phyloP scores from a whole-genome alignment of 2,113 vertebrate genomes.

The Chascanopsetta lugubris region DNA sequence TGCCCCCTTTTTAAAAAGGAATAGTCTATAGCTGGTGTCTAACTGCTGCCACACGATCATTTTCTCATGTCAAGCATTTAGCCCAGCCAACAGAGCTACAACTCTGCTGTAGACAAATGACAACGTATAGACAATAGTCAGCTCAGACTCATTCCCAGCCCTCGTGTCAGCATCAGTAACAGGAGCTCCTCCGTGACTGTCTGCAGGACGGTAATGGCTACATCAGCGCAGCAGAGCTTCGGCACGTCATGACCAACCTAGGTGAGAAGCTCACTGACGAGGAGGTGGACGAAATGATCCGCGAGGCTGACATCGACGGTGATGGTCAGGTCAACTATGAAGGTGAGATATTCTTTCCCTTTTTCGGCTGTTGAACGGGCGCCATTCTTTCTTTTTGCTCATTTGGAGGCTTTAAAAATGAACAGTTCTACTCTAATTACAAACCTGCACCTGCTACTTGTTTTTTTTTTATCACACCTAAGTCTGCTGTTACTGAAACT shows the following conservation, averaged over 20 bases:
- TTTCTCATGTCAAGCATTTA: too few relatives aligned
- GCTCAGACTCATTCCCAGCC: not conserved
- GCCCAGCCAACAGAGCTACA: too few relatives aligned
- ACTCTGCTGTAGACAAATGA: too few relatives aligned
- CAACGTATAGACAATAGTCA: too few relatives aligned
- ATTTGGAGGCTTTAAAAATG: not conserved
- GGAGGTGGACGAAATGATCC: constrained; percentile 93
- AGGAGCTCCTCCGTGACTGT: not conserved
- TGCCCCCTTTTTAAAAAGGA: too few relatives aligned
- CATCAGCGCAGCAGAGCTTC: constrained; percentile 90
- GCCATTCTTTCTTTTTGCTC: too few relatives aligned
- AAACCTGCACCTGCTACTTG: not conserved
- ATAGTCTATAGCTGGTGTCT: not conserved
- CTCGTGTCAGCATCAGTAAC: not conserved
- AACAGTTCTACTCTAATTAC: not conserved
- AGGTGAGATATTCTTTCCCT: constrained; percentile 76
- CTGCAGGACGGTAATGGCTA: constrained; percentile 89
- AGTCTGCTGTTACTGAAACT: too few relatives aligned
- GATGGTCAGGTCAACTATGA: constrained; percentile 94
- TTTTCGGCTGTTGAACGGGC: not conserved
- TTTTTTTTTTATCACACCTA: not conserved
- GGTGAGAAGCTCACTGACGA: constrained; percentile 92
- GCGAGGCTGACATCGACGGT: constrained; percentile 90
- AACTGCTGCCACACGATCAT: too few relatives aligned
- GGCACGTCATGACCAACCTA: constrained; percentile 92